Evolutionary conservation across 2,888 invertebrate genomes (phyloP), one percentile per base, ranked within the genome.

Genomic region (Cremastinae sp.): DNA sequence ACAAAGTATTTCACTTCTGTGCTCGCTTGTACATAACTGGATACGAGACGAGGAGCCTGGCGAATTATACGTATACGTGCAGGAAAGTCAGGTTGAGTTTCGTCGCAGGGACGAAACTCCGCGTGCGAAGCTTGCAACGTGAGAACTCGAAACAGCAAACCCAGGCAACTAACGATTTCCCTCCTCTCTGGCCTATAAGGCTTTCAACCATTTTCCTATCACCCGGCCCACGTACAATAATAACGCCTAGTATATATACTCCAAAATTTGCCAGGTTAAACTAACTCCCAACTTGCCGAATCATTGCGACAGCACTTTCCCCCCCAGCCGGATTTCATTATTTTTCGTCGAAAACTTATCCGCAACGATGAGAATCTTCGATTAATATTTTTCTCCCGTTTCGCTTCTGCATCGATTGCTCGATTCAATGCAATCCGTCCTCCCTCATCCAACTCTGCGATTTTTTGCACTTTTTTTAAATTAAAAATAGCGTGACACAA

Each of bases 81-180:
- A 28, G 28, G 28, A 61, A 47, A 74, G 74, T 34, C 68, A 74
- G 45, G 54, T 51, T 56, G 68, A 62, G 56, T 62, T 74, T 54
- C 49, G 53, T 47, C 54, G 49, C 41, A 12, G 10, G 41, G 9
- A 28, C 43, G 68, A 68, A 74, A 68, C 62, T 66, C 61, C 20
- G 28, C 5, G 28, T 28, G 28, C 28, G 28, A 28, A 28, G 51
- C 22, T 51, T 58, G 66, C 53, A 73, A 73, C 66, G 59, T 41
- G 61, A 61, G 61, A 74, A 68, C 68, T 61, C 61, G 74, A 74
- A 74, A 68, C 74, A 62, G 47, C 68, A 56, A 61, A 61, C 65
- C 65, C 12, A 43, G 43, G 16, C 70, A 51, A 66, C 66, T 73
- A 73, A 73, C 73, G 73, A 73, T 66, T 73, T 59, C 53, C 66